Percentiles rank a stretch among this genome's conserved stretches.
Evolutionary conservation across 1,140 invertebrate species (phyloP).

Genomic region (Drosophila tsacasi): DNA sequence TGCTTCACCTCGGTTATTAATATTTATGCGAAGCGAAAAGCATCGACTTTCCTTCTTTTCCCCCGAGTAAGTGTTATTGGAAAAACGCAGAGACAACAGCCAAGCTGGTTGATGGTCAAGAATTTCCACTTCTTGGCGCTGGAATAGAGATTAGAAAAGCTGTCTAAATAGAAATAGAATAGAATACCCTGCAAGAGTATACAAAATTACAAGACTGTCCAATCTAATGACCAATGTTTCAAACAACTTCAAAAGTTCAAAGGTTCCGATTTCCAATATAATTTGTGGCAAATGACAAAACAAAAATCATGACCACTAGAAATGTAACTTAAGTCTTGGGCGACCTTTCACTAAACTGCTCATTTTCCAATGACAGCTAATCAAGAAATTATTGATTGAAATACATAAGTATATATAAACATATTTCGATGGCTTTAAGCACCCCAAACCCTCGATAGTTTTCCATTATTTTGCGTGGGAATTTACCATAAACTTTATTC

Average conservation of each 20-base stretch:
- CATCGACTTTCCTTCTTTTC: slow-evolving; percentile 1
- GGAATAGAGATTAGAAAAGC: neutral
- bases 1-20: slow-evolving; percentile 61
- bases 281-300: slow-evolving; percentile 1
- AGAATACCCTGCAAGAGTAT: no score
- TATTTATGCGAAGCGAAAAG: slow-evolving; percentile 50
- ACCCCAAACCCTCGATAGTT: neutral
- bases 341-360: neutral
- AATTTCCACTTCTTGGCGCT: neutral
- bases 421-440: neutral
- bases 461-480: neutral
- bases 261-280: neutral
- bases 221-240: neutral
- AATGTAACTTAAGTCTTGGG: neutral
- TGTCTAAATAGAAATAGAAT: no score
- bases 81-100: neutral
- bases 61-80: neutral
- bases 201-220: neutral
- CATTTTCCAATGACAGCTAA: neutral
- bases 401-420: no score
- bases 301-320: neutral
- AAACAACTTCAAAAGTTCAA: neutral
- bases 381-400: neutral
- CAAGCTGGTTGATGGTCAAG: neutral
- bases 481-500: neutral